Evolutionary conservation across 2,797 vertebrate species (phyloP).

Genomic region (Enoplosus armatus): DNA sequence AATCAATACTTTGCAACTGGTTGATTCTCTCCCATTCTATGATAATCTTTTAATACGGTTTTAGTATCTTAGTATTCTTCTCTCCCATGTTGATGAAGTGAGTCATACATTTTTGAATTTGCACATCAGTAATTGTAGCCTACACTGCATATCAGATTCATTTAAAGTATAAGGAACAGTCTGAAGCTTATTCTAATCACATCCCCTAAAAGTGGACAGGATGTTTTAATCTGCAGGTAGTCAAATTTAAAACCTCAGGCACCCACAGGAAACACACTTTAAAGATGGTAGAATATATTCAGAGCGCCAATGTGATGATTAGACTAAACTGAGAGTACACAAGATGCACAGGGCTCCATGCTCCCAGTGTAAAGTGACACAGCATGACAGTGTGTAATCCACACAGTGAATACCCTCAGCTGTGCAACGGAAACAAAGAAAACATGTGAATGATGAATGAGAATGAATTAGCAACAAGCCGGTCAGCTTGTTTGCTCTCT

Average conservation of each 20-base stretch:
- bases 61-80: constrained; percentile 39
- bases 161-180: constrained; percentile 11
- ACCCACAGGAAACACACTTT: constrained; percentile 8
- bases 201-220: constrained; percentile 28
- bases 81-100: constrained; percentile 38
- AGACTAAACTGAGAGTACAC: constrained; percentile 14
- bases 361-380: constrained; percentile 8
- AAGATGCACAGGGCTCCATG: constrained; percentile 2
- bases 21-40: constrained; percentile 49
- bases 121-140: constrained; percentile 12
- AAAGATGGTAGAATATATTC: constrained; percentile 2
- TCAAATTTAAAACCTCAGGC: constrained; percentile 33
- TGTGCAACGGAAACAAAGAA: constrained; percentile 5
- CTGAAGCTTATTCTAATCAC: constrained; percentile 32
- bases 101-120: constrained; percentile 48
- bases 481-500: constrained; percentile 7
- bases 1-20: constrained; percentile 60
- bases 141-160: constrained; percentile 13
- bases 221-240: not conserved
- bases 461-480: constrained; percentile 4
- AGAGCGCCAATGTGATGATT: constrained; percentile 39
- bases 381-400: constrained; percentile 1
- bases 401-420: constrained; percentile 12
- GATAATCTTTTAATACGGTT: constrained; percentile 65
- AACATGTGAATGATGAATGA: not conserved